Evolutionary conservation across 1,140 invertebrate species (phyloP).

Genomic region (Listronotus oregonensis): DNA sequence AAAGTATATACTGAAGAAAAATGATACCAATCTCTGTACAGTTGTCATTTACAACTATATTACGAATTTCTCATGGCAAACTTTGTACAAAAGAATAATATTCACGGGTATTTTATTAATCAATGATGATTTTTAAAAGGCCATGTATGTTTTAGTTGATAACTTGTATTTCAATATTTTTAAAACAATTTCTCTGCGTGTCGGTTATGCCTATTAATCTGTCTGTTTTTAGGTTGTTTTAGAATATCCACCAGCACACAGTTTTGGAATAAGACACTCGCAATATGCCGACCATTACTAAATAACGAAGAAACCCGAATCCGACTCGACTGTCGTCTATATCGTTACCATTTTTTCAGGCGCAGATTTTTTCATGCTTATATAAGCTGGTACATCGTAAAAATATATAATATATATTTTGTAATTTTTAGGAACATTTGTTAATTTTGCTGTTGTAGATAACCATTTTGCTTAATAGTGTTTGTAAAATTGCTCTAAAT

Average conservation of each 20-base stretch:
- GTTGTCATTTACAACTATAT: too few relatives aligned
- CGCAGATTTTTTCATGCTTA: conserved; percentile 28
- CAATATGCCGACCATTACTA: conserved; percentile 73
- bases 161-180: too few relatives aligned
- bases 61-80: too few relatives aligned
- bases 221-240: conserved; percentile 59
- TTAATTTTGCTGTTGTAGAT: conserved; percentile 5
- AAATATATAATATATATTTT: conserved; percentile 6
- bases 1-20: too few relatives aligned
- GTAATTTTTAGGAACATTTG: not conserved
- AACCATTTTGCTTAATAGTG: conserved; percentile 13
- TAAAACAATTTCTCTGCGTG: too few relatives aligned
- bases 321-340: conserved; percentile 34
- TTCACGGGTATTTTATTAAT: too few relatives aligned
- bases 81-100: too few relatives aligned
- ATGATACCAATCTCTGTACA: too few relatives aligned
- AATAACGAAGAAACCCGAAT: conserved; percentile 31
- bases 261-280: conserved; percentile 89
- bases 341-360: not conserved
- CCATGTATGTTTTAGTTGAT: too few relatives aligned
- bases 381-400: conserved; percentile 36
- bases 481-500: conserved; percentile 15
- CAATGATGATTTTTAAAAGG: too few relatives aligned
- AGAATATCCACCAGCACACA: conserved; percentile 67
- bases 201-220: conserved; percentile 14